Conservation (phyloP, 2,113 vertebrate genomes). For the Mastomys natalensis region DNA sequence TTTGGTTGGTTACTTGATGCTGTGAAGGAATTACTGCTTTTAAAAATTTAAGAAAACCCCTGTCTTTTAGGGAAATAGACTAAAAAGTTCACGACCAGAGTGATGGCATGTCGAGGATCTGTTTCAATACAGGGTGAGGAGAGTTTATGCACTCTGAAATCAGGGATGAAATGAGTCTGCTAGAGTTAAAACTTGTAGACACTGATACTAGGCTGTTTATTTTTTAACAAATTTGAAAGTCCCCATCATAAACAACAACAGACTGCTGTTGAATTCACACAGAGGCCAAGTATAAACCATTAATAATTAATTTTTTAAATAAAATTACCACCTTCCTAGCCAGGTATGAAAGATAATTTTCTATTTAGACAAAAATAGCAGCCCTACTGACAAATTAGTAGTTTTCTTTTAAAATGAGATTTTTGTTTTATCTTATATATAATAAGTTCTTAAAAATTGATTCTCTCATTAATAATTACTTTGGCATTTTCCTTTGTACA, state of each 20-base stretch:
- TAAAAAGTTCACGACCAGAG: constrained; percentile 25
- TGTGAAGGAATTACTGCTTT: not conserved
- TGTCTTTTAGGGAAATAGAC: not conserved
- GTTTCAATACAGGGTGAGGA: not conserved
- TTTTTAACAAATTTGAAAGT: not conserved
- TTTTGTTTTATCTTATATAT: constrained; percentile 10
- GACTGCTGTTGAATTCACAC: not conserved
- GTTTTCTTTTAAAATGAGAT: not conserved
- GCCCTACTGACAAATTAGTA: not conserved
- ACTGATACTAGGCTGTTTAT: not conserved
- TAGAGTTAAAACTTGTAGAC: not conserved
- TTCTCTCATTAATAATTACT: not conserved
- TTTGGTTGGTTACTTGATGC: not conserved
- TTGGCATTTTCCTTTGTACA: constrained; percentile 37
- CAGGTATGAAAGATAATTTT: not conserved
- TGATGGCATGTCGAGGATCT: not conserved
- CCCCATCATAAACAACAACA: constrained; percentile 6
- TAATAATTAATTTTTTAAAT: constrained; percentile 41
- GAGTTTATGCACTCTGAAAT: not conserved
- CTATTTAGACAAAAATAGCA: constrained; percentile 34
- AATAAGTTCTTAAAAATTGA: not conserved
- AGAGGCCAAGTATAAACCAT: constrained; percentile 32
- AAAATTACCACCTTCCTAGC: not conserved
- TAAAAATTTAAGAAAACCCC: not conserved
- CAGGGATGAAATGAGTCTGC: not conserved